Evolutionary conservation across 2,888 invertebrate species (phyloP).

Genomic region (Polymixis flavicincta): DNA sequence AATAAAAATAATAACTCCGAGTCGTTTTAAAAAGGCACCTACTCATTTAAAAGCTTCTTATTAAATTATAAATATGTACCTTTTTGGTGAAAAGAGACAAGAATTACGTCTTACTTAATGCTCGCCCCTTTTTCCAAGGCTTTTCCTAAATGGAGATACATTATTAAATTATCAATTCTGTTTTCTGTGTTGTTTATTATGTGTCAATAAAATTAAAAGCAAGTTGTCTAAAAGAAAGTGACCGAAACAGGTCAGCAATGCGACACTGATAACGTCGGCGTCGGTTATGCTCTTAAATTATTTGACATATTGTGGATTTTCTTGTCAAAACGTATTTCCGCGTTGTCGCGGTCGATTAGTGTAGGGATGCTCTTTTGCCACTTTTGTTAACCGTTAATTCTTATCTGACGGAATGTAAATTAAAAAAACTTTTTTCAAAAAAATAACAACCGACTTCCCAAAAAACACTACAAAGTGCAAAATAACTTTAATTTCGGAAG

Average conservation of each 20-base stretch:
- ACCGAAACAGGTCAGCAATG: background rate
- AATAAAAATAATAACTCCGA: background rate
- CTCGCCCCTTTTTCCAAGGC: background rate
- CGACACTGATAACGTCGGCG: background rate
- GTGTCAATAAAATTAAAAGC: constrained; percentile 2
- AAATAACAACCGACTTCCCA: no score
- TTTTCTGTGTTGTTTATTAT: background rate
- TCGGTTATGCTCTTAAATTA: background rate
- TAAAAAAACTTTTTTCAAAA: no score
- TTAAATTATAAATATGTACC: background rate
- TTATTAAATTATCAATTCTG: background rate
- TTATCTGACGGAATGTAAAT: no score
- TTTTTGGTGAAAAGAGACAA: background rate
- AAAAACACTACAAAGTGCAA: no score
- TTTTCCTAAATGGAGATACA: constrained; percentile 1
- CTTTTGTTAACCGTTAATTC: background rate
- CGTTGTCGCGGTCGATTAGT: background rate
- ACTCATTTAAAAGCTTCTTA: background rate
- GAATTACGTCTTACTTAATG: background rate
- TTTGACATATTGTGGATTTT: background rate
- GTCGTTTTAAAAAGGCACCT: background rate
- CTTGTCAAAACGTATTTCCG: background rate
- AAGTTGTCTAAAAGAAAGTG: background rate
- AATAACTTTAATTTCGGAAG: no score
- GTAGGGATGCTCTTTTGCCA: background rate